A percentile compares a stretch with the other conserved stretches of the same genome.
These are phyloP conservation scores for Anas platyrhynchos DNA, from an alignment of 2,113 vertebrate species.

Conservation along the genomic window DNA sequence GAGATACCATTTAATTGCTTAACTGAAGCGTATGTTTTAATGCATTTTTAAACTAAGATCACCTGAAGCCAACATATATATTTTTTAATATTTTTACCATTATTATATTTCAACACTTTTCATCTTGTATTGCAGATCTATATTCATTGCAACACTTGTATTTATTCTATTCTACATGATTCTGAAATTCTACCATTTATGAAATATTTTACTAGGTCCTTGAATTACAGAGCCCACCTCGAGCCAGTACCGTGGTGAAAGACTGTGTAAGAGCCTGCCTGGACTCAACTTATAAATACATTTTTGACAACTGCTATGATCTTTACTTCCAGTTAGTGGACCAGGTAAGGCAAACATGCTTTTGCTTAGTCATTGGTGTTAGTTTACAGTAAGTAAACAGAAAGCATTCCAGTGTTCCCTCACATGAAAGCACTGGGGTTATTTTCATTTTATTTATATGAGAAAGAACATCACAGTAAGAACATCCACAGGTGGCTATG, in stretches of 20 bases:
- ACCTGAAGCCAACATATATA: neutral
- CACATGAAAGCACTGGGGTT: neutral
- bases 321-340: conserved; percentile 94
- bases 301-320: conserved; percentile 97
- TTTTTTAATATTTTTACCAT: neutral
- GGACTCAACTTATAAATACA: conserved; percentile 96
- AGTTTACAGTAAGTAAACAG: neutral
- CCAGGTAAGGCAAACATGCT: conserved; percentile 81
- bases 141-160: neutral
- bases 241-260: conserved; percentile 93
- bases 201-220: conserved; percentile 83
- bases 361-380: neutral
- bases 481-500: neutral
- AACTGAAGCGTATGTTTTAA: neutral
- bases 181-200: neutral
- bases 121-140: neutral
- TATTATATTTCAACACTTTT: neutral
- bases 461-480: neutral
- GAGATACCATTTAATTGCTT: neutral
- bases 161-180: neutral
- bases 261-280: conserved; percentile 95
- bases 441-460: neutral
- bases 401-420: neutral
- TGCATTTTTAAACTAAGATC: neutral
- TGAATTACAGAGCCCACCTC: conserved; percentile 92